A percentile compares a stretch with the other conserved stretches of the same genome.
phyloP scores from a whole-genome alignment of 2,888 invertebrate genomes.

The Tenodera sinensis region DNA sequence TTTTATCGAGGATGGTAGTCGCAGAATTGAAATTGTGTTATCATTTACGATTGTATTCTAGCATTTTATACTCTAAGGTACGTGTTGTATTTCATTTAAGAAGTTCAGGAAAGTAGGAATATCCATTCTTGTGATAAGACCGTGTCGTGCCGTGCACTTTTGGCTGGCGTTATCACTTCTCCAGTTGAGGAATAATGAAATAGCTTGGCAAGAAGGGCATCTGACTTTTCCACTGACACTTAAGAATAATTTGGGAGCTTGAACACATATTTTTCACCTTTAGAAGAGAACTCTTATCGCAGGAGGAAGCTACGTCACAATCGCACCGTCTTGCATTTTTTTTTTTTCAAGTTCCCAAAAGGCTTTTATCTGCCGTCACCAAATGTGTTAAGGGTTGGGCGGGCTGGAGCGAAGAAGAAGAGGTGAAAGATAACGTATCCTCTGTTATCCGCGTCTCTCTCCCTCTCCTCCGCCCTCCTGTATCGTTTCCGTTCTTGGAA shows the following conservation, averaged over 20 bases:
- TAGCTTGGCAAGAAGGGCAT: neutral
- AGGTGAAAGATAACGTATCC: slow-evolving; percentile 1
- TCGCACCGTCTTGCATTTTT: neutral
- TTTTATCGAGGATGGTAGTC: no score
- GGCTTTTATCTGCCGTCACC: neutral
- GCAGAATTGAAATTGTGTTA: no score
- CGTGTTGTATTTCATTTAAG: neutral
- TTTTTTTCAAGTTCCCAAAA: neutral
- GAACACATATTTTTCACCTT: neutral
- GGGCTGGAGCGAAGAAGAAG: neutral
- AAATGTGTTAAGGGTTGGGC: neutral
- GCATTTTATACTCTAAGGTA: neutral
- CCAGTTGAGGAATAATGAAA: neutral
- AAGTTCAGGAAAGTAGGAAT: neutral
- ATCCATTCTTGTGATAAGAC: neutral
- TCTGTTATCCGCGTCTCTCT: slow-evolving; percentile 1
- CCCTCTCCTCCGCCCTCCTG: neutral
- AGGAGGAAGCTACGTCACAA: neutral
- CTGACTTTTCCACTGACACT: neutral
- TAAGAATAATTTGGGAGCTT: neutral
- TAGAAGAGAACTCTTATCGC: neutral
- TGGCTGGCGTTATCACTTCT: neutral
- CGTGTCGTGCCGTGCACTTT: neutral
- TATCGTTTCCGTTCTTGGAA: neutral
- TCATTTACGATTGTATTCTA: no score